Evolutionary conservation across 2,888 invertebrate species (phyloP).

Genomic region (Platypus cylindrus): DNA sequence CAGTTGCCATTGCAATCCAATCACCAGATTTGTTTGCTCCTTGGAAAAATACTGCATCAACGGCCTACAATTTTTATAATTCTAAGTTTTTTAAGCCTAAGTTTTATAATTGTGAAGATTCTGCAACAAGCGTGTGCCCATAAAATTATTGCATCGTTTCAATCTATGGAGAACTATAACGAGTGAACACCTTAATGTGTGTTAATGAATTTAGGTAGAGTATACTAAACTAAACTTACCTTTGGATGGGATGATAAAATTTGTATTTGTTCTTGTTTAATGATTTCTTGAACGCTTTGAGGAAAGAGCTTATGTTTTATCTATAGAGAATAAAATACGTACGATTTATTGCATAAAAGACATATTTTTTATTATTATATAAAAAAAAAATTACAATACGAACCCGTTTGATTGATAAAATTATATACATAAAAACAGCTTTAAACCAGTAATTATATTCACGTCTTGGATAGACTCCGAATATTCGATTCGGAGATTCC

Average conservation of each 20-base stretch:
- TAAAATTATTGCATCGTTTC: too few relatives aligned
- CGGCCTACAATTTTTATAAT: slow-evolving; percentile 39
- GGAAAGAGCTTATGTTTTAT: slow-evolving; percentile 15
- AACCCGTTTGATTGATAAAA: slow-evolving; percentile 39
- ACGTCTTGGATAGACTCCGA: slow-evolving; percentile 39
- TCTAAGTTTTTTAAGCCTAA: background rate
- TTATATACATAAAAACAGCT: slow-evolving; percentile 37
- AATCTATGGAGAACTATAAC: too few relatives aligned
- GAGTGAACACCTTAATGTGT: background rate
- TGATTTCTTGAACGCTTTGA: slow-evolving; percentile 26
- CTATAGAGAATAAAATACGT: slow-evolving; percentile 10
- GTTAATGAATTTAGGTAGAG: background rate
- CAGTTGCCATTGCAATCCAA: slow-evolving; percentile 47
- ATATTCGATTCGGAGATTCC: slow-evolving; percentile 19
- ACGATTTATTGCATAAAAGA: slow-evolving; percentile 3
- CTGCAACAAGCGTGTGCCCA: too few relatives aligned
- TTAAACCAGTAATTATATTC: slow-evolving; percentile 42
- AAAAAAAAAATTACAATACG: slow-evolving; percentile 14
- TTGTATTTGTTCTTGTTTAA: slow-evolving; percentile 43
- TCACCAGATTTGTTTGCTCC: slow-evolving; percentile 47
- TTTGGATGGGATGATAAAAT: slow-evolving; percentile 39
- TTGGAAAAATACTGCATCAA: slow-evolving; percentile 55
- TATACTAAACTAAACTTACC: slow-evolving; percentile 30
- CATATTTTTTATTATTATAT: slow-evolving; percentile 1
- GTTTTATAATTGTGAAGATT: background rate